Evolutionary conservation across 2,113 vertebrate genomes (phyloP), one percentile per base, ranked within the genome.

Genomic region (Hystrix brachyura): DNA sequence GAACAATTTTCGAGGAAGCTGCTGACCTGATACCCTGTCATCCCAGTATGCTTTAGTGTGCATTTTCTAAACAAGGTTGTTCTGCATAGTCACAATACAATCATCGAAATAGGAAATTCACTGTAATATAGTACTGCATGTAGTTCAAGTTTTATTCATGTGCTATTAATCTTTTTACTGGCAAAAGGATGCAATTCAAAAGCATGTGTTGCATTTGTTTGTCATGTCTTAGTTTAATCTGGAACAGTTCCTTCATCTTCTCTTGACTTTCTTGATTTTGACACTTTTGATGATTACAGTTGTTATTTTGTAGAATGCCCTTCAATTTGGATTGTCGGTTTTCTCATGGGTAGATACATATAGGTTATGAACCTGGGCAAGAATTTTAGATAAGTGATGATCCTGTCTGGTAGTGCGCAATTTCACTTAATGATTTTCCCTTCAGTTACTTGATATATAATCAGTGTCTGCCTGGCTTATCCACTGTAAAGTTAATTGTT

Each of bases 21-120:
- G 76, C 59, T 97, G 92, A 96, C 80, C 59, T 81, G 59, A 48
- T 55, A 59, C 7, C 32, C 67, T 93, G 3, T 96, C 23, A 97
- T 13, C 48, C 13, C 18, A 51, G 82, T 85, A 78, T 72, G 29
- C 65, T 91, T 81, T 72, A 34, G 53, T 90, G 64, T 95, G 25
- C 60, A 65, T 94, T 97, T 97, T 97, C 76, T 43, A 83, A 72
- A 90, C 34, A 84, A 91, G 71, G 38, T 88, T 96, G 29, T 62
- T 60, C 48, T 92, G 51, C 19, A 34, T 85, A 78, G 60, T 96
- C 81, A 72, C 34, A 88, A 38, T 93, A 43, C 18, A 87, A 0
- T 67, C 27, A 69, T 67, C 57, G 92, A 87, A 92, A 92, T 48
- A 95, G 88, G 81, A 96, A 95, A 86, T 94, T 72, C n/a, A 59